Conservation (phyloP, 2,797 vertebrate species). For the Muscicapa comitata region DNA sequence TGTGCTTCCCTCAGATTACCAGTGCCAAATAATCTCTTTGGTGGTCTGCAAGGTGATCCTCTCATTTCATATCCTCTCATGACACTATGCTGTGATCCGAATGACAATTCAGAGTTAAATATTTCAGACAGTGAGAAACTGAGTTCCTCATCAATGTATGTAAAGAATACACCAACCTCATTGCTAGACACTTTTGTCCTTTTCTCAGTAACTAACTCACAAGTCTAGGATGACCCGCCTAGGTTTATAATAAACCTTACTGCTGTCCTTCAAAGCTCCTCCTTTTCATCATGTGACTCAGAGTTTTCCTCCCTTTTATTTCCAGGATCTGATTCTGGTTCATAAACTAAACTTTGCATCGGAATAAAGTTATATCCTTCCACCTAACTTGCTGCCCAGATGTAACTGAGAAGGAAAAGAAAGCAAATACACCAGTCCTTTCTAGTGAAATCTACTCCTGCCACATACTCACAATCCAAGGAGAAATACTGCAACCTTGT, state of each 20-base stretch:
- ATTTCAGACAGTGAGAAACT: neutral
- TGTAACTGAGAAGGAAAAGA: neutral
- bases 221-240: neutral
- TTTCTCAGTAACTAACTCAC: neutral
- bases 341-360: neutral
- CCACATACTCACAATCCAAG: neutral
- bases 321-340: neutral
- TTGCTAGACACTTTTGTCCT: neutral
- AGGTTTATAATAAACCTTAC: neutral
- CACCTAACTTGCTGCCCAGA: neutral
- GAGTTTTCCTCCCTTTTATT: neutral
- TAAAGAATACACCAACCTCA: neutral
- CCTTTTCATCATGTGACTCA: neutral
- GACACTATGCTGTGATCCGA: neutral
- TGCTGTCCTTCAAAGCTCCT: neutral
- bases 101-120: neutral
- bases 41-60: neutral
- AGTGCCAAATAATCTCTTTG: neutral
- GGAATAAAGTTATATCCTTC: neutral
- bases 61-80: neutral
- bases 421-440: neutral
- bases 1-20: neutral
- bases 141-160: neutral
- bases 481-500: neutral
- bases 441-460: neutral